phyloP scores from a whole-genome alignment of 2,113 vertebrate species.

The Argyrosomus japonicus region DNA sequence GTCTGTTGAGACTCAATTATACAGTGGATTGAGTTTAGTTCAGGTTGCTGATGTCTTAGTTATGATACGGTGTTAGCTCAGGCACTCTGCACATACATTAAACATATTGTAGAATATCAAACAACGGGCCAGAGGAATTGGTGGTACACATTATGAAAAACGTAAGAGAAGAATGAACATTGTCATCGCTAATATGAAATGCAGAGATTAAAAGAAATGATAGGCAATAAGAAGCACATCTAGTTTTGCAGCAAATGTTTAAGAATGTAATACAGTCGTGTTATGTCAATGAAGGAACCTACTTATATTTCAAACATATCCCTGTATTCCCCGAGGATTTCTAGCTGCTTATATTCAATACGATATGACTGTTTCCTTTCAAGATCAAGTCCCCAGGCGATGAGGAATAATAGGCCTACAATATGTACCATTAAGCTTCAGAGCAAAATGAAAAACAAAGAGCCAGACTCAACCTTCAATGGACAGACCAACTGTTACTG shows the following conservation, averaged over 20 bases:
- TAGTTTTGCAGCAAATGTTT: constrained; percentile 23
- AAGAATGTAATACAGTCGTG: constrained; percentile 12
- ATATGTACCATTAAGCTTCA: constrained; percentile 54
- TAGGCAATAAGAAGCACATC: neutral
- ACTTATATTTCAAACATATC: constrained; percentile 63
- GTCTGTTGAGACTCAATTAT: constrained; percentile 53
- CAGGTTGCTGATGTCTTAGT: constrained; percentile 44
- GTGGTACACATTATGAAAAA: constrained; percentile 13
- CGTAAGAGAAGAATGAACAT: constrained; percentile 1
- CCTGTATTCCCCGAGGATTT: constrained; percentile 39
- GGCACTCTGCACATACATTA: constrained; percentile 38
- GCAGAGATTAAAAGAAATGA: constrained; percentile 2
- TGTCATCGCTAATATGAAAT: constrained; percentile 12
- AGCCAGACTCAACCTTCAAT: constrained; percentile 63
- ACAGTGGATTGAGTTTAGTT: constrained; percentile 35
- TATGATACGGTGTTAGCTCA: constrained; percentile 28
- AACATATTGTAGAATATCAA: constrained; percentile 53
- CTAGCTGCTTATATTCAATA: constrained; percentile 39
- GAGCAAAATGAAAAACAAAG: constrained; percentile 60
- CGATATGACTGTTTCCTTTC: constrained; percentile 57
- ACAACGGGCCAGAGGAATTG: constrained; percentile 2
- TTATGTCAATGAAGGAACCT: constrained; percentile 32
- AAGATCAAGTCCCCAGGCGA: constrained; percentile 65
- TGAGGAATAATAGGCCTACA: constrained; percentile 58
- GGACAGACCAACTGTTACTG: constrained; percentile 67